Conservation (phyloP, 1,140 invertebrate genomes). For the Matsumurasca onukii region DNA sequence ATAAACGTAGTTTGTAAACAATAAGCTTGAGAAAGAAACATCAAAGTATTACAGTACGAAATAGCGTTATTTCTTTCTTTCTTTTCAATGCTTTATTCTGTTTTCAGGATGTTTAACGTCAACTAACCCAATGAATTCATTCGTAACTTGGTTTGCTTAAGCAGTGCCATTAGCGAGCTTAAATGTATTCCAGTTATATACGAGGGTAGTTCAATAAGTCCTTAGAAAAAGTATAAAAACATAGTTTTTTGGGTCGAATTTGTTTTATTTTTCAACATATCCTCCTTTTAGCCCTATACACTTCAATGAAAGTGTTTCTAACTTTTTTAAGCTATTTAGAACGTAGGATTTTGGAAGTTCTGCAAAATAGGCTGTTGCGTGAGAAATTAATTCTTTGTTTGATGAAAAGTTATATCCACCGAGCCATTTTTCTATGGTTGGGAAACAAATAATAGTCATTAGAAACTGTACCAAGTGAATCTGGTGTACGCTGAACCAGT, state of each 20-base stretch:
- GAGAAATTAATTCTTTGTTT: not conserved
- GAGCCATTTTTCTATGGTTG: conserved; percentile 28
- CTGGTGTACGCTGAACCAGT: not conserved
- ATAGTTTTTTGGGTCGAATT: not conserved
- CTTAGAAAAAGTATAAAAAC: not conserved
- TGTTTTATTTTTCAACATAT: not conserved
- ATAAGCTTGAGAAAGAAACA: too few species aligned
- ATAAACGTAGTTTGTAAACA: too few species aligned
- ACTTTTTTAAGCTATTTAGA: not conserved
- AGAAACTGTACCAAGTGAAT: not conserved
- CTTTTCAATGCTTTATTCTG: too few species aligned
- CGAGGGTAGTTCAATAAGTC: not conserved
- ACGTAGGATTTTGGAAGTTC: not conserved
- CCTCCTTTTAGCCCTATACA: not conserved
- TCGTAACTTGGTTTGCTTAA: too few species aligned
- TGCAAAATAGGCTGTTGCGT: not conserved
- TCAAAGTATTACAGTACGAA: too few species aligned
- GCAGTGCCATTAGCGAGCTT: too few species aligned
- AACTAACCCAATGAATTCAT: too few species aligned
- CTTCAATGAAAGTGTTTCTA: not conserved
- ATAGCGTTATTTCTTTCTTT: too few species aligned
- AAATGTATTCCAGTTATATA: too few species aligned
- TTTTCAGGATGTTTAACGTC: too few species aligned
- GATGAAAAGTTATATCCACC: not conserved
- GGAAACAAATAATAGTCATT: conserved; percentile 19